A percentile compares a stretch with the other conserved stretches of the same genome.
Evolutionary conservation across 2,797 vertebrate genomes (phyloP).

Genomic region (Cryptoblepharus egeriae): DNA sequence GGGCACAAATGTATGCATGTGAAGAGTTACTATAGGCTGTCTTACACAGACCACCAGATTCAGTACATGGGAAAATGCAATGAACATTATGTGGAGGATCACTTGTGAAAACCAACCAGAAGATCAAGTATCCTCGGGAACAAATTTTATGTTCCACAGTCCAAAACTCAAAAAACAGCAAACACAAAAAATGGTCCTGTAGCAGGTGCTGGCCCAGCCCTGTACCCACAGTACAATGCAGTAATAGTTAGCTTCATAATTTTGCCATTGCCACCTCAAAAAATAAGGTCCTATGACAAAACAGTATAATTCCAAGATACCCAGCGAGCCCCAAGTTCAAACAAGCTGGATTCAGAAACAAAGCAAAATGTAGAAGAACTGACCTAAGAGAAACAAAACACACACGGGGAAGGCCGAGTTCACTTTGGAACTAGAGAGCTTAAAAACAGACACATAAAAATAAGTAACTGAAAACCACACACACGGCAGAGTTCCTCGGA

Average conservation of each 20-base stretch:
- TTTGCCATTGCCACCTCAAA: not conserved
- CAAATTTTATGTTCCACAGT: not conserved
- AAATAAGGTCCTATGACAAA: not conserved
- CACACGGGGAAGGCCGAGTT: slow-evolving; percentile 26
- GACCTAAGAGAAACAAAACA: not conserved
- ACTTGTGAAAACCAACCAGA: slow-evolving; percentile 9
- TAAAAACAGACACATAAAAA: slow-evolving; percentile 4
- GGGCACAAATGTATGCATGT: slow-evolving; percentile 25
- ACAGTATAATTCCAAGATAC: not conserved
- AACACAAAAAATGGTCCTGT: not conserved
- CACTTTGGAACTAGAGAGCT: slow-evolving; percentile 27
- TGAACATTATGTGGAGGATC: slow-evolving; percentile 17
- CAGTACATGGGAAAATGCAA: slow-evolving; percentile 26
- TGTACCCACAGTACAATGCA: slow-evolving; percentile 23
- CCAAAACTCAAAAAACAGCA: slow-evolving; percentile 2
- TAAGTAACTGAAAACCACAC: not conserved
- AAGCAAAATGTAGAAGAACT: not conserved
- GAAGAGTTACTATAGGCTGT: slow-evolving; percentile 42
- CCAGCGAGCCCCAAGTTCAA: not conserved
- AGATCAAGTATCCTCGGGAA: slow-evolving; percentile 19
- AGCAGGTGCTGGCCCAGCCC: not conserved
- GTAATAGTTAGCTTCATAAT: not conserved
- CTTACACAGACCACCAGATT: slow-evolving; percentile 20
- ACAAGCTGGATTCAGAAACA: slow-evolving; percentile 22
- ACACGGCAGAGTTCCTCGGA: slow-evolving; percentile 51